phyloP scores from a whole-genome alignment of 2,888 invertebrate species.

The Drosophila prolongata region DNA sequence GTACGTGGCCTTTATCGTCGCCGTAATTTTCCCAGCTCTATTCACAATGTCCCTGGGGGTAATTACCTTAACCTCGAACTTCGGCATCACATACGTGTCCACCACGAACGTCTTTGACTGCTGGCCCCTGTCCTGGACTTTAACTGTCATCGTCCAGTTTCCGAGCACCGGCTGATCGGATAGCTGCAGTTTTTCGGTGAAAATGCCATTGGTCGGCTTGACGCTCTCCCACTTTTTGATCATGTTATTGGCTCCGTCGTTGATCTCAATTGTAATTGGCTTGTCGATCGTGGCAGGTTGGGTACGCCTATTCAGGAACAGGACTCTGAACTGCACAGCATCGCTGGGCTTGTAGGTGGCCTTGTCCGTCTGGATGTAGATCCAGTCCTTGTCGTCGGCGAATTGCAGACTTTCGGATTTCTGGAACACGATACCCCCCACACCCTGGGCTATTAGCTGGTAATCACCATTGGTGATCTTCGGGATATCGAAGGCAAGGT shows the following conservation, averaged over 20 bases:
- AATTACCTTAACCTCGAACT: constrained; percentile 94
- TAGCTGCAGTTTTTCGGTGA: constrained; percentile 90
- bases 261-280: constrained; percentile 77
- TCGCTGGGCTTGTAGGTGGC: constrained; percentile 95
- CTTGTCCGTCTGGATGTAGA: constrained; percentile 97
- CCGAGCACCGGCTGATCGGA: constrained; percentile 94
- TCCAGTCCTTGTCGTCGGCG: constrained; percentile 88
- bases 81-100: constrained; percentile 96
- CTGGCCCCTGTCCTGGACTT: constrained; percentile 83
- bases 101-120: constrained; percentile 86
- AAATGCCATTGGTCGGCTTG: constrained; percentile 89
- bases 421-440: constrained; percentile 89
- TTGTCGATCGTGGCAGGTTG: constrained; percentile 86
- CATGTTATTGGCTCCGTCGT: constrained; percentile 90
- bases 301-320: constrained; percentile 90
- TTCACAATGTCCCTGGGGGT: constrained; percentile 93
- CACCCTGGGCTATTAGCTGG: constrained; percentile 85
- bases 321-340: constrained; percentile 89
- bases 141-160: constrained; percentile 92
- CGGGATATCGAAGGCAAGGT: constrained; percentile 89
- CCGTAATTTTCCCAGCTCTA: constrained; percentile 90
- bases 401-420: constrained; percentile 89
- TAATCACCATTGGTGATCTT: constrained; percentile 68
- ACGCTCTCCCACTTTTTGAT: constrained; percentile 92
- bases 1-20: constrained; percentile 93